Conservation (phyloP, 2,888 invertebrate species). For the Eledona agricola region DNA sequence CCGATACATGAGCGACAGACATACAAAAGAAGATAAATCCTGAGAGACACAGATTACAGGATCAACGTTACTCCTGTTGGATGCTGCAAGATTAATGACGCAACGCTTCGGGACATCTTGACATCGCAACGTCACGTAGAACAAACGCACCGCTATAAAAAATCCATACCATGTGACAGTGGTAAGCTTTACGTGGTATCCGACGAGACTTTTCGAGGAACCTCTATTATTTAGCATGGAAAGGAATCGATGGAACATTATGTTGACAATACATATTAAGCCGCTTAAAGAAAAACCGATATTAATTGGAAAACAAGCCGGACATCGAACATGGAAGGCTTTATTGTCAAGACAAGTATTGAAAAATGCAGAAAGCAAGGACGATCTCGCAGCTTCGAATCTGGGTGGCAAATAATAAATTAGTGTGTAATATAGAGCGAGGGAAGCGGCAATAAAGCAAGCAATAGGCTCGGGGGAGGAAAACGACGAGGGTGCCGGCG, state of each 20-base stretch:
- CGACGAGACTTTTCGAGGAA: conserved; percentile 34
- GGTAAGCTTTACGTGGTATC: conserved; percentile 37
- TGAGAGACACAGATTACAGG: conserved; percentile 60
- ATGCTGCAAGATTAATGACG: conserved; percentile 59
- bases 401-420: conserved; percentile 49
- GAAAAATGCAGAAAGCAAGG: conserved; percentile 11
- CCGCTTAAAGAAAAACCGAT: no score
- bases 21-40: conserved; percentile 60
- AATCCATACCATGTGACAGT: conserved; percentile 54
- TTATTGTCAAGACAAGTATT: conserved; percentile 4
- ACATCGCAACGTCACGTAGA: conserved; percentile 57
- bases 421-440: conserved; percentile 50
- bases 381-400: conserved; percentile 40
- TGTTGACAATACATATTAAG: no score
- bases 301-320: no score
- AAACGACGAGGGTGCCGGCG: conserved; percentile 40
- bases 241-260: no score
- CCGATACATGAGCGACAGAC: conserved; percentile 53
- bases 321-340: no score
- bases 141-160: conserved; percentile 56
- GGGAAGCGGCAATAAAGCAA: conserved; percentile 54
- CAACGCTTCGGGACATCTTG: conserved; percentile 57
- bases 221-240: no score
- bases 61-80: conserved; percentile 55
- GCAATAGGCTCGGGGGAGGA: conserved; percentile 55